Evolutionary conservation across 2,797 vertebrate species (phyloP).

Genomic region (Galago senegalensis): DNA sequence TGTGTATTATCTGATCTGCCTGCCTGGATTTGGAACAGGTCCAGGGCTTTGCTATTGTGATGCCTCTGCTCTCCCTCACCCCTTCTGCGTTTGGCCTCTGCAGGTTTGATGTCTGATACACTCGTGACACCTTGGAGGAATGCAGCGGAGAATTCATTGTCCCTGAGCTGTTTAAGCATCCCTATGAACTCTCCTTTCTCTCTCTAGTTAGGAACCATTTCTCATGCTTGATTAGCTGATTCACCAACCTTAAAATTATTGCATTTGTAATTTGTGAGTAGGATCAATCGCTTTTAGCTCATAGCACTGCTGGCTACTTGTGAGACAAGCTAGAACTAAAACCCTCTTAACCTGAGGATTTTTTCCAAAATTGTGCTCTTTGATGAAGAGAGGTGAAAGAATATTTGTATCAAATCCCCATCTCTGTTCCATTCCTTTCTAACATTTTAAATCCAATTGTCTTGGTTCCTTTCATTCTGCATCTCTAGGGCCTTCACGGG

Average conservation of each 20-base stretch:
- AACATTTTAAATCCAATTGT: not conserved
- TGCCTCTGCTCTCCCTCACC: not conserved
- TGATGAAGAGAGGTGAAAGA: not conserved
- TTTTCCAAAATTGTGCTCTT: not conserved
- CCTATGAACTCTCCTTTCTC: not conserved
- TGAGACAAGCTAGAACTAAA: not conserved
- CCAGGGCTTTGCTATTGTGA: conserved; percentile 32
- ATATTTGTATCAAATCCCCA: not conserved
- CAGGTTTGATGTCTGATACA: conserved; percentile 35
- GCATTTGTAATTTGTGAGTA: not conserved
- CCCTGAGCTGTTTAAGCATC: conserved; percentile 51
- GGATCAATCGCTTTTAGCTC: not conserved
- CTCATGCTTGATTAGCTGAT: not conserved
- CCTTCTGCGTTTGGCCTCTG: not conserved
- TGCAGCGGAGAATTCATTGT: conserved; percentile 9
- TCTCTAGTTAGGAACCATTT: not conserved
- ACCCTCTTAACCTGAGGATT: not conserved
- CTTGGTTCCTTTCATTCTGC: not conserved
- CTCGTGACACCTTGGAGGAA: conserved; percentile 4
- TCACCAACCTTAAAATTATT: conserved; percentile 51
- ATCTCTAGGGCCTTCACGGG: not conserved
- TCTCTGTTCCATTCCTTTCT: not conserved
- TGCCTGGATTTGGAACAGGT: conserved; percentile 42
- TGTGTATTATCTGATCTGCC: conserved; percentile 65
- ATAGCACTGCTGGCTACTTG: not conserved